These are phyloP conservation scores for Agrenia bidenticulata DNA, from an alignment of 2,888 invertebrate species.

Conservation along the genomic window DNA sequence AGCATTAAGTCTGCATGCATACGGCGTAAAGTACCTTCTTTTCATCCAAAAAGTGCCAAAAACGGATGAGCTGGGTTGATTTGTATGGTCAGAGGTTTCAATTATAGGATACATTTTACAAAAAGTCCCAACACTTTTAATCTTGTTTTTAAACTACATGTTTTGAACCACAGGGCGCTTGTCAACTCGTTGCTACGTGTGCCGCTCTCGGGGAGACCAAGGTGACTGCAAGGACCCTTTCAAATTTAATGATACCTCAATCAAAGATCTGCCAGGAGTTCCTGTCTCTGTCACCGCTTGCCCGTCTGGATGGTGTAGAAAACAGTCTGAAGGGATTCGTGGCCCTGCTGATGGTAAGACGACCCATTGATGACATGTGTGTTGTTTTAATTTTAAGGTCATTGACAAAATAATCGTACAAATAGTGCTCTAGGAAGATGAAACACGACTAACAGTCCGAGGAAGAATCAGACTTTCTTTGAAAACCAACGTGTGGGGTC, in stretches of 20 bases:
- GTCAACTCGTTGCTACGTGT: conserved; percentile 75
- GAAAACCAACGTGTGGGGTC: no score
- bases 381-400: background rate
- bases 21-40: no score
- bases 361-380: background rate
- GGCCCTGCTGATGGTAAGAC: conserved; percentile 68
- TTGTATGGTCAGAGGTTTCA: background rate
- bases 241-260: conserved; percentile 73
- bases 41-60: no score
- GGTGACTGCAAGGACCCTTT: conserved; percentile 89
- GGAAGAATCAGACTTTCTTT: no score
- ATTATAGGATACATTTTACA: background rate
- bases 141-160: background rate
- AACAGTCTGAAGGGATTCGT: conserved; percentile 78
- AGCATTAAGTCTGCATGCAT: no score
- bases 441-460: no score
- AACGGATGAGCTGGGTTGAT: no score
- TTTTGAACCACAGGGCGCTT: conserved; percentile 58
- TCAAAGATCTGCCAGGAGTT: conserved; percentile 63
- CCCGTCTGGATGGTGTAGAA: conserved; percentile 90
- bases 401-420: no score
- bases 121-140: background rate
- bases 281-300: conserved; percentile 78
- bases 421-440: background rate
- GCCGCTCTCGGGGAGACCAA: conserved; percentile 81